These are phyloP conservation scores for Macquaria australasica DNA, from an alignment of 2,113 vertebrate species.

Conservation along the genomic window DNA sequence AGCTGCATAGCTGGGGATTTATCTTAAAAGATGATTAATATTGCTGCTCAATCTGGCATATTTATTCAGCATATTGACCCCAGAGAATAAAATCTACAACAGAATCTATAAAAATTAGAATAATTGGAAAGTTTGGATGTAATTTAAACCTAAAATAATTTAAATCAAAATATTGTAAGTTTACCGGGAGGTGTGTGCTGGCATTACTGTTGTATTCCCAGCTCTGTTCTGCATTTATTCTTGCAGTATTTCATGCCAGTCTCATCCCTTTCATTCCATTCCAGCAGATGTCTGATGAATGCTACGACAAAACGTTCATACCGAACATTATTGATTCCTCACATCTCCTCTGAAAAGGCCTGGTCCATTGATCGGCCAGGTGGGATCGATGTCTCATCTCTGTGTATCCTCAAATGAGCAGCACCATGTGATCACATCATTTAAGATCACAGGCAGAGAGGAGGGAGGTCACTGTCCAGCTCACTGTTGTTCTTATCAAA, in stretches of 20 bases:
- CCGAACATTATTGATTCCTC: slow-evolving; percentile 73
- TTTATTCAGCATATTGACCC: background rate
- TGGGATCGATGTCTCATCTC: slow-evolving; percentile 80
- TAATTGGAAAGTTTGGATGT: background rate
- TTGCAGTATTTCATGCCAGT: slow-evolving; percentile 15
- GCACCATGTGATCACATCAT: slow-evolving; percentile 70
- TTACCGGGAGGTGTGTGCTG: background rate
- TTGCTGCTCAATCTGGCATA: background rate
- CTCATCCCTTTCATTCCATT: slow-evolving; percentile 53
- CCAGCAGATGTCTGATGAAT: slow-evolving; percentile 69
- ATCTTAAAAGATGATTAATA: background rate
- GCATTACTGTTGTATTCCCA: slow-evolving; percentile 9
- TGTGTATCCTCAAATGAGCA: slow-evolving; percentile 72
- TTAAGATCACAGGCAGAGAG: slow-evolving; percentile 59
- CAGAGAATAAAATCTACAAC: background rate
- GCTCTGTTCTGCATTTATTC: background rate
- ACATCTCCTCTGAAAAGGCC: slow-evolving; percentile 64
- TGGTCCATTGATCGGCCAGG: slow-evolving; percentile 66
- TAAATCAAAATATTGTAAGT: background rate
- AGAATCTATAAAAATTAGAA: background rate
- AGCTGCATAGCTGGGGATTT: background rate
- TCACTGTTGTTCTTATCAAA: slow-evolving; percentile 53
- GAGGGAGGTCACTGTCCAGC: slow-evolving; percentile 45
- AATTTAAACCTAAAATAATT: background rate
- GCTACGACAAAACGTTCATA: slow-evolving; percentile 75